phyloP scores from a whole-genome alignment of 2,113 vertebrate genomes.

The Campylorhamphus procurvoides region DNA sequence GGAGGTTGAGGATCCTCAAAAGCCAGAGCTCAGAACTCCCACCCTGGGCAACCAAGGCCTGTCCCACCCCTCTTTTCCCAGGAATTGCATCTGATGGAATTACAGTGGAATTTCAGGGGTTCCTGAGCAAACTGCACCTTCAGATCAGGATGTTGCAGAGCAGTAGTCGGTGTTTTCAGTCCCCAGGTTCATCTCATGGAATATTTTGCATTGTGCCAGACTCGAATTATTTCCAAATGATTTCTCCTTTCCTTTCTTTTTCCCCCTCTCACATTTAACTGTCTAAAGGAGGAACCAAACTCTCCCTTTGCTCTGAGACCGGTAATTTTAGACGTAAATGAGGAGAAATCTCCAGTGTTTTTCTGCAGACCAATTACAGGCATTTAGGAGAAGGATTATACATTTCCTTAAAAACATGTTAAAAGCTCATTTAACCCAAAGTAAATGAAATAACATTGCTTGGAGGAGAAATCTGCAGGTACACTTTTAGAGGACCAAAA shows the following conservation, averaged over 20 bases:
- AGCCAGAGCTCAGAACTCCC: not conserved
- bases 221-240: slow-evolving; percentile 50
- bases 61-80: not conserved
- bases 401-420: not conserved
- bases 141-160: not conserved
- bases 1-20: not conserved
- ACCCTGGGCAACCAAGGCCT: not conserved
- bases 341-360: not conserved
- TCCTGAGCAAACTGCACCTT: slow-evolving; percentile 2
- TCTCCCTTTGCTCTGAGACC: not conserved
- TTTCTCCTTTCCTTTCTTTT: not conserved
- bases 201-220: slow-evolving; percentile 33
- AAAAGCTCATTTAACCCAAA: not conserved
- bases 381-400: not conserved
- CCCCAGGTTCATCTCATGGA: slow-evolving; percentile 59
- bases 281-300: slow-evolving; percentile 29
- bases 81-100: not conserved
- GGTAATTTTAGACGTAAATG: not conserved
- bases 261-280: not conserved
- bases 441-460: not conserved
- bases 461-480: not conserved
- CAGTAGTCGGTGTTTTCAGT: slow-evolving; percentile 26
- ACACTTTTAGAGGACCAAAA: not conserved
- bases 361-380: not conserved
- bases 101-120: slow-evolving; percentile 33